Evolutionary conservation across 2,113 vertebrate genomes (phyloP), one percentile per base, ranked within the genome.

Genomic region (Etia nguti): DNA sequence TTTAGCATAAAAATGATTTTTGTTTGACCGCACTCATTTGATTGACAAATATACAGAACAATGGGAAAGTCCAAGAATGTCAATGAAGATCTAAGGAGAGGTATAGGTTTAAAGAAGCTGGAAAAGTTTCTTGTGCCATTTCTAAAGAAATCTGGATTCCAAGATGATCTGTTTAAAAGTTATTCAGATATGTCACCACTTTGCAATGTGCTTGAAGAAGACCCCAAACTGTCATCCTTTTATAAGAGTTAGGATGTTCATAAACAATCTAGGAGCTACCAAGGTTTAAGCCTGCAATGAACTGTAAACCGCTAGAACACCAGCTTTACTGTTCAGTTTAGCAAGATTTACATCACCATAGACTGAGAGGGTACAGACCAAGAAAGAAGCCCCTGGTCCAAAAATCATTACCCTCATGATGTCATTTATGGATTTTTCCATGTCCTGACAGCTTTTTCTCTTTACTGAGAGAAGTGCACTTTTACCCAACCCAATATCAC

Each of bases 401-500:
- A 16, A 70, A 24, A 43, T 43, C n/a, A 24, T 22, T n/a, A 16
- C 22, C 38, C 38, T 70, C 1, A 5, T 50, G 70, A 5, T 50
- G 70, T 50, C 29, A 50, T 50, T 50, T 48, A 31, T 50, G 70
- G 16, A 75, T 50, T 31, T 0, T 26, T 20, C 43, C 0, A 29
- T 0, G 43, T 48, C 43, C 43, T 75, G 43, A 75, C 1, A 4
- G 16, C 43, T 75, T 31, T 75, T 29, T 50, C 43, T 50, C 24
- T 80, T 79, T 77, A 86, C 90, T 88, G 70, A 92, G 22, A 88
- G 59, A 85, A 87, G 80, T 83, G 81, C 34, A 77, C 46, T 54
- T 83, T 84, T 83, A 84, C 82, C 16, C 34, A 65, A 65, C 34
- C 2, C 60, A 65, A 0, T 38, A 65, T 65, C 60, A 65, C 60